These are phyloP conservation scores for Electrona antarctica DNA, from an alignment of 2,113 vertebrate genomes.

Conservation along the genomic window DNA sequence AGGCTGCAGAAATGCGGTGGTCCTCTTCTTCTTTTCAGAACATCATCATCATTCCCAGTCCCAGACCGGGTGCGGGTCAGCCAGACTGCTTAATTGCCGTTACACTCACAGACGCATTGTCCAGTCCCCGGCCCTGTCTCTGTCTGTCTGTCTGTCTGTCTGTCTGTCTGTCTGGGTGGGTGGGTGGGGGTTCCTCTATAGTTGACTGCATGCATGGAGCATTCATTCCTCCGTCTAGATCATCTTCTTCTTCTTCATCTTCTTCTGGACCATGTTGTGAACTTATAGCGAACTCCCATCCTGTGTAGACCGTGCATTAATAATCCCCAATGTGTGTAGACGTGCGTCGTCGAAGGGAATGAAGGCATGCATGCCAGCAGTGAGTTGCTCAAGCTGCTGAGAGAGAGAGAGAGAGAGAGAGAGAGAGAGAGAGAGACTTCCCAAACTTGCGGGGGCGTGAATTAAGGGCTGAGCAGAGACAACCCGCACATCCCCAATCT, in stretches of 20 bases:
- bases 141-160: neutral
- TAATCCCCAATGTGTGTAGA: neutral
- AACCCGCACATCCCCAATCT: no score
- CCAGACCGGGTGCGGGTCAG: no score
- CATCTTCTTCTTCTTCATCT: neutral
- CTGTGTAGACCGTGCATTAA: neutral
- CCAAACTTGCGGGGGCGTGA: neutral
- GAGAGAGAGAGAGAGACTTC: slow-evolving; percentile 21
- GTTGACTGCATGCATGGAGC: neutral
- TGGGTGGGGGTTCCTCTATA: neutral
- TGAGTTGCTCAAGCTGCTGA: neutral
- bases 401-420: slow-evolving; percentile 16
- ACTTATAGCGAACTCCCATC: neutral
- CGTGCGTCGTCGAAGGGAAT: neutral
- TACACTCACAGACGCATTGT: no score
- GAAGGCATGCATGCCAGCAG: slow-evolving; percentile 15
- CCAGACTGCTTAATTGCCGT: no score
- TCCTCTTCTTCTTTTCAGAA: no score
- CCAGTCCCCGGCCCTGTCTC: no score
- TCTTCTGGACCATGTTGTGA: neutral
- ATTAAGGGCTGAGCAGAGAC: slow-evolving; percentile 36
- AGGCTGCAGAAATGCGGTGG: no score
- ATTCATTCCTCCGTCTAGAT: neutral
- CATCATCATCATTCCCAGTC: no score
- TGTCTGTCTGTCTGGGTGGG: neutral